Conservation (phyloP, 1,140 invertebrate species). For the Tetragonula clypearis region DNA sequence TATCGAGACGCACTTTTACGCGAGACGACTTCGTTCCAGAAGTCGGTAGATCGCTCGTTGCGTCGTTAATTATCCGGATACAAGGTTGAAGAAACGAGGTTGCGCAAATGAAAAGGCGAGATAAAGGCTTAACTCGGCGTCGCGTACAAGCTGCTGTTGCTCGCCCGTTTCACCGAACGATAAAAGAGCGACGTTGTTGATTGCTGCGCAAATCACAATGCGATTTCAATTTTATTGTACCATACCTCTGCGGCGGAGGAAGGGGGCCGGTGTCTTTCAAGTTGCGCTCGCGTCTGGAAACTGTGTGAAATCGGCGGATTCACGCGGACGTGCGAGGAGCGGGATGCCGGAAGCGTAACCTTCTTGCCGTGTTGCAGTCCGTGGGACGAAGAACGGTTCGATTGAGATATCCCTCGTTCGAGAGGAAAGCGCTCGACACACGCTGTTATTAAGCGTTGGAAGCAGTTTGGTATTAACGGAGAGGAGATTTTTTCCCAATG, state of each 20-base stretch:
- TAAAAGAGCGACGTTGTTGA: conserved; percentile 74
- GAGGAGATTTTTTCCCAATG: background rate
- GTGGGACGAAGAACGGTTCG: conserved; percentile 2
- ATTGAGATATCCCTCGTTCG: conserved; percentile 25
- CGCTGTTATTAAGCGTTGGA: background rate
- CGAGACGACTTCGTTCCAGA: conserved; percentile 21
- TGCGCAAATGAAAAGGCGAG: conserved; percentile 57
- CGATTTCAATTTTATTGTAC: conserved; percentile 79
- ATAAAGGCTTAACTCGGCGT: conserved; percentile 22
- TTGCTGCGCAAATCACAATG: conserved; percentile 72
- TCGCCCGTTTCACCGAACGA: conserved; percentile 70
- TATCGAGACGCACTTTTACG: background rate
- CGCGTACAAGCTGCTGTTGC: background rate
- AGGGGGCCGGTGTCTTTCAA: conserved; percentile 73
- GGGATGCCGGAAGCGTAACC: conserved; percentile 18
- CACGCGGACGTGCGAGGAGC: conserved; percentile 35
- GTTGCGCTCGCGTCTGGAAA: conserved; percentile 70
- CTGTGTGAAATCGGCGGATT: conserved; percentile 74
- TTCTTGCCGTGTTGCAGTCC: background rate
- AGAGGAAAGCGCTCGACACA: background rate
- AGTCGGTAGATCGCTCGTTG: background rate
- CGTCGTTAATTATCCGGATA: conserved; percentile 49
- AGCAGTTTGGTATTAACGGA: background rate
- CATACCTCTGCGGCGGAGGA: conserved; percentile 76
- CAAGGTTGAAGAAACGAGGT: conserved; percentile 39